These are phyloP conservation scores for Mustela nigripes DNA, from an alignment of 2,113 vertebrate genomes.

Conservation along the genomic window DNA sequence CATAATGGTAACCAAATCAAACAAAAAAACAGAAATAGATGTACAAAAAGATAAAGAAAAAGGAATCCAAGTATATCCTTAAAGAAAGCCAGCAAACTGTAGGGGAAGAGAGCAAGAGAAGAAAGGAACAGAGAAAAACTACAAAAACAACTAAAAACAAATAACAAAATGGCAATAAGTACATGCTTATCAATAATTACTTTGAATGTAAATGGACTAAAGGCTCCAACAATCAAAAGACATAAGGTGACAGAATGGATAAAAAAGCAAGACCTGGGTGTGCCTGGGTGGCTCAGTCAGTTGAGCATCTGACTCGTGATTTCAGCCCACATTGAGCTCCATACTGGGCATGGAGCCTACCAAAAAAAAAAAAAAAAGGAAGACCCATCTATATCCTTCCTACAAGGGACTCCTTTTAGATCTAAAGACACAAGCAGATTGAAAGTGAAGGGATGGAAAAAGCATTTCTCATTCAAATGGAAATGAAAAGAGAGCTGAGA, in stretches of 20 bases:
- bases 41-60: neutral
- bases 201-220: neutral
- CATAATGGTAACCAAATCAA: neutral
- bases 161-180: neutral
- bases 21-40: neutral
- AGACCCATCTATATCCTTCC: no score
- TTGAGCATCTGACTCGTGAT: neutral
- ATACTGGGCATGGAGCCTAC: no score
- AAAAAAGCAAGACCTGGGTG: neutral
- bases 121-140: neutral
- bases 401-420: no score
- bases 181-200: neutral
- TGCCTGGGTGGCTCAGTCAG: neutral
- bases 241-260: neutral
- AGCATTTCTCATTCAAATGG: neutral
- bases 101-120: neutral
- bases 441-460: neutral
- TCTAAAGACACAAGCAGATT: neutral
- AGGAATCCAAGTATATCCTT: neutral
- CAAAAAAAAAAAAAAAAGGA: no score
- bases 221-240: neutral
- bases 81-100: neutral
- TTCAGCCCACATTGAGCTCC: neutral
- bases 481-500: neutral
- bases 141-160: neutral